Evolutionary conservation across 1,140 invertebrate genomes (phyloP).

Genomic region (Pantala flavescens): DNA sequence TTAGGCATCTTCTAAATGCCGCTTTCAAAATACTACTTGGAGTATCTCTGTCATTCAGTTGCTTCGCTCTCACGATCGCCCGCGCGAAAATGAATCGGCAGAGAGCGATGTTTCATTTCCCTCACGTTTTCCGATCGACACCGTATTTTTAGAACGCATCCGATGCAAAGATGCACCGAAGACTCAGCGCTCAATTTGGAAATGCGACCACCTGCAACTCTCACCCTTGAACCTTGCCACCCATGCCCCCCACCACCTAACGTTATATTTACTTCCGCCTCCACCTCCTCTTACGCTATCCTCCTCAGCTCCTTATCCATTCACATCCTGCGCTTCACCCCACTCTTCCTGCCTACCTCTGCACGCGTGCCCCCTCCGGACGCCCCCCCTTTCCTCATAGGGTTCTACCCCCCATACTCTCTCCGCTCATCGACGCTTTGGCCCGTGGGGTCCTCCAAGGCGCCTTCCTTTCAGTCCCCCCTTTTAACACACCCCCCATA

Average conservation of each 20-base stretch:
- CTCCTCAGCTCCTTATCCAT: not conserved
- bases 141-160: not conserved
- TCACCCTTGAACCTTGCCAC: not conserved
- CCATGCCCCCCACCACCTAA: not conserved
- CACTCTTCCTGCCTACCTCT: not conserved
- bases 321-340: not conserved
- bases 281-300: not conserved
- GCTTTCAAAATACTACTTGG: too few species aligned
- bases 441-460: not conserved
- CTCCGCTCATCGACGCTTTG: not conserved
- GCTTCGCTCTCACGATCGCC: too few species aligned
- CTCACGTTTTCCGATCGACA: too few species aligned
- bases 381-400: not conserved
- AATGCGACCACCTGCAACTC: not conserved
- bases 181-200: not conserved
- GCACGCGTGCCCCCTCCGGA: not conserved
- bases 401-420: not conserved
- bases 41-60: too few species aligned
- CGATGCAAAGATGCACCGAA: not conserved
- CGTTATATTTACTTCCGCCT: constrained; percentile 9
- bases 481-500: not conserved
- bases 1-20: too few species aligned
- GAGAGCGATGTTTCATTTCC: too few species aligned
- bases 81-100: too few species aligned
- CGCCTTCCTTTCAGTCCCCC: not conserved